Conservation (phyloP, 2,888 invertebrate genomes). For the Eupsilia transversa region DNA sequence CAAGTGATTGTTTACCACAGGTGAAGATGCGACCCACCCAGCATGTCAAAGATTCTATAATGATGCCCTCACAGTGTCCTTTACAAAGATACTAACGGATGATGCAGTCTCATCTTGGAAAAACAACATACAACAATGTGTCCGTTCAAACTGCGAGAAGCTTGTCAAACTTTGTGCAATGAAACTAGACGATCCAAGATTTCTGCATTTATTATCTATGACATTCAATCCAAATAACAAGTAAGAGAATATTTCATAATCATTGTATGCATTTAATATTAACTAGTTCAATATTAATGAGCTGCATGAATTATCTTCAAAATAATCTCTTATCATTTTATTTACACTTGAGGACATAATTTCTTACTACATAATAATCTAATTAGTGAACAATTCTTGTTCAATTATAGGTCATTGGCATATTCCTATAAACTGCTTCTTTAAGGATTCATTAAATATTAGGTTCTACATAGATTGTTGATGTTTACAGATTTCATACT, state of each 20-base stretch:
- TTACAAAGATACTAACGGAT: slow-evolving; percentile 98
- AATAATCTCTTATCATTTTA: slow-evolving; percentile 30
- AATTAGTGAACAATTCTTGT: slow-evolving; percentile 14
- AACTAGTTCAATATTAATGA: slow-evolving; percentile 31
- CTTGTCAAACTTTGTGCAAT: slow-evolving; percentile 97
- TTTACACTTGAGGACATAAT: slow-evolving; percentile 11
- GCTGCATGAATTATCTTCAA: slow-evolving; percentile 31
- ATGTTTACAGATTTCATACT: slow-evolving; percentile 93
- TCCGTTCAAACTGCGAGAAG: slow-evolving; percentile 97
- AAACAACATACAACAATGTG: slow-evolving; percentile 98
- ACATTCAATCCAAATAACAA: slow-evolving; percentile 98
- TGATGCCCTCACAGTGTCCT: slow-evolving; percentile 97
- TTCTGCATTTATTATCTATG: slow-evolving; percentile 97
- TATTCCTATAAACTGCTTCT: slow-evolving; percentile 4
- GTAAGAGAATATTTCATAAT: slow-evolving; percentile 87
- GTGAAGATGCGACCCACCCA: slow-evolving; percentile 96
- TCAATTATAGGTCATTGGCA: background rate
- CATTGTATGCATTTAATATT: slow-evolving; percentile 31
- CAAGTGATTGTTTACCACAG: slow-evolving; percentile 82
- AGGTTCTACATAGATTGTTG: background rate
- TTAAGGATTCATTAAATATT: background rate
- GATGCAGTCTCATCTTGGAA: slow-evolving; percentile 99
- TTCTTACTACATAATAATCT: slow-evolving; percentile 18
- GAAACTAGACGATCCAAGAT: slow-evolving; percentile 98
- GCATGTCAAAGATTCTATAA: slow-evolving; percentile 98